These are phyloP conservation scores for Dolichotis patagonum DNA, from an alignment of 2,113 vertebrate genomes.

Conservation along the genomic window DNA sequence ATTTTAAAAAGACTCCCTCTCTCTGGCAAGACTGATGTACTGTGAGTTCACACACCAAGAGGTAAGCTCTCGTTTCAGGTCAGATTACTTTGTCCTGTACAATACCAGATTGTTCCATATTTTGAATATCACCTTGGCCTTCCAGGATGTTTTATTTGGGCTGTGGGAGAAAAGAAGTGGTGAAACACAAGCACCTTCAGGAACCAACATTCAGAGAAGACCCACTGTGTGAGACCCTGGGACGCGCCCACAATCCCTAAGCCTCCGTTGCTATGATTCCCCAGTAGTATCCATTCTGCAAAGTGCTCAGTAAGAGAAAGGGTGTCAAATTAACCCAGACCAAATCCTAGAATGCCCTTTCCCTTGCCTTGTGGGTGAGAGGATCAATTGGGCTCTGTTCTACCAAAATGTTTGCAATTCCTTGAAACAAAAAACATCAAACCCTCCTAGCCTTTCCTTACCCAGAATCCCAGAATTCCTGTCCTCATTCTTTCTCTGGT, in stretches of 20 bases:
- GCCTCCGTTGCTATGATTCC: neutral
- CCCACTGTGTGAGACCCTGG: neutral
- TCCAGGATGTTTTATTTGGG: neutral
- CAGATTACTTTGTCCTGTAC: neutral
- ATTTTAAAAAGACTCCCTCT: neutral
- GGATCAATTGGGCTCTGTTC: neutral
- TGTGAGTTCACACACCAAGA: neutral
- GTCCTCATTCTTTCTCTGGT: neutral
- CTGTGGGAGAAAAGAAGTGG: neutral
- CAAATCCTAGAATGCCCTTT: neutral
- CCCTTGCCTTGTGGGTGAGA: neutral
- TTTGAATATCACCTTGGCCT: neutral
- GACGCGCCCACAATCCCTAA: fast-evolving
- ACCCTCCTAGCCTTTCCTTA: neutral
- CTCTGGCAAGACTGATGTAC: neutral
- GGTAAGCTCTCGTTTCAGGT: neutral
- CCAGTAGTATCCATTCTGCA: neutral
- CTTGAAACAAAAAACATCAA: neutral
- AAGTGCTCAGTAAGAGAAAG: neutral
- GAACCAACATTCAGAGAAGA: neutral
- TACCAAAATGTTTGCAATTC: neutral
- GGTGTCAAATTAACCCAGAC: neutral
- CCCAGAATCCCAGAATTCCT: neutral
- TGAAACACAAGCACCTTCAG: neutral
- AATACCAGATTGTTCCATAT: neutral